phyloP scores from a whole-genome alignment of 1,140 invertebrate genomes.

The Lineus longissimus region DNA sequence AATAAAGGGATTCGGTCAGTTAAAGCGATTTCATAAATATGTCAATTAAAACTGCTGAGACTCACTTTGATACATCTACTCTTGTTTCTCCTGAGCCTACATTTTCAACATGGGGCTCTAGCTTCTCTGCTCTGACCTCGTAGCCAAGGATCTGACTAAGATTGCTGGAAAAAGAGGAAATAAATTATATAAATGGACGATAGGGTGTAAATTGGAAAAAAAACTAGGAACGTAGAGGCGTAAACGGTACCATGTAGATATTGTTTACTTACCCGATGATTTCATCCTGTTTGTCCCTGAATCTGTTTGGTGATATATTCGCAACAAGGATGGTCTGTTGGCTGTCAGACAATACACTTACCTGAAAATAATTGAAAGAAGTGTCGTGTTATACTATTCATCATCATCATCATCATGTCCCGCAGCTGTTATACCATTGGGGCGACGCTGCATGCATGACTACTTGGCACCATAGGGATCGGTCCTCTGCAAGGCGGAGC shows the following conservation, averaged over 20 bases:
- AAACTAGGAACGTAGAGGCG: too few relatives aligned
- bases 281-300: background rate
- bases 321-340: background rate
- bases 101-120: slow-evolving; percentile 2
- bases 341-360: background rate
- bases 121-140: background rate
- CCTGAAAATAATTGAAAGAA: background rate
- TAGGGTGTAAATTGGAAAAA: too few relatives aligned
- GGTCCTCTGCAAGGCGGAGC: too few relatives aligned
- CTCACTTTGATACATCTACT: background rate
- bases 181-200: too few relatives aligned
- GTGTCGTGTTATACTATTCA: background rate
- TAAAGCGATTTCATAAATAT: too few relatives aligned
- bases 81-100: background rate
- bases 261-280: slow-evolving; percentile 6
- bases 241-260: too few relatives aligned
- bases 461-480: too few relatives aligned
- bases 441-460: too few relatives aligned
- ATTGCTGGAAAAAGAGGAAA: background rate
- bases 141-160: background rate
- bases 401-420: background rate
- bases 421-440: background rate
- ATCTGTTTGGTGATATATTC: background rate
- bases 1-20: too few relatives aligned
- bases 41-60: too few relatives aligned